These are phyloP conservation scores for Rhinolophus sinicus DNA, from an alignment of 2,113 vertebrate species.

Conservation along the genomic window DNA sequence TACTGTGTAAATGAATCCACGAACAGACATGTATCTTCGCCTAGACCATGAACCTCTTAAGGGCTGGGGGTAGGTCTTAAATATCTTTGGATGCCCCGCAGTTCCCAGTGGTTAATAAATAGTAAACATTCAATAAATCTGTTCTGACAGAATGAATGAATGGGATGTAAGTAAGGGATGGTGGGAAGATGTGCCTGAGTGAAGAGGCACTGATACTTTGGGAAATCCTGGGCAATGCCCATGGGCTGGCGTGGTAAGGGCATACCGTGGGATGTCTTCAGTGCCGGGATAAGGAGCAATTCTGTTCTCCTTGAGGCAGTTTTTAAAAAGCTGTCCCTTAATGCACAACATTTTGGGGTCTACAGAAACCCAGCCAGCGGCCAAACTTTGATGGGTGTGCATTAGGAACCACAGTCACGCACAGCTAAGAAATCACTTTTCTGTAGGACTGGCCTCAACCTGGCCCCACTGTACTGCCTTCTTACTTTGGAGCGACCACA, in stretches of 20 bases:
- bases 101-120: neutral
- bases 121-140: neutral
- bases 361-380: neutral
- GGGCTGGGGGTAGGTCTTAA: neutral
- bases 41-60: neutral
- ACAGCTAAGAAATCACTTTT: neutral
- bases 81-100: neutral
- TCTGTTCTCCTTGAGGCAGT: neutral
- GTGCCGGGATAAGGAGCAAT: neutral
- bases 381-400: neutral
- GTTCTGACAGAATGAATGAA: neutral
- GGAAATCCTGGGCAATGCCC: accelerated
- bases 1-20: neutral
- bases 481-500: neutral
- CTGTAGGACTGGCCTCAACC: neutral
- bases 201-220: neutral
- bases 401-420: neutral
- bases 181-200: neutral
- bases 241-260: neutral
- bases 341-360: neutral
- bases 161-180: neutral
- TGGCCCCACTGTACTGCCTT: neutral
- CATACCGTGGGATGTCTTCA: neutral
- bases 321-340: neutral
- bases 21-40: neutral